These are phyloP conservation scores for Hypselothyrea guttata DNA, from an alignment of 2,888 invertebrate genomes.

Conservation along the genomic window DNA sequence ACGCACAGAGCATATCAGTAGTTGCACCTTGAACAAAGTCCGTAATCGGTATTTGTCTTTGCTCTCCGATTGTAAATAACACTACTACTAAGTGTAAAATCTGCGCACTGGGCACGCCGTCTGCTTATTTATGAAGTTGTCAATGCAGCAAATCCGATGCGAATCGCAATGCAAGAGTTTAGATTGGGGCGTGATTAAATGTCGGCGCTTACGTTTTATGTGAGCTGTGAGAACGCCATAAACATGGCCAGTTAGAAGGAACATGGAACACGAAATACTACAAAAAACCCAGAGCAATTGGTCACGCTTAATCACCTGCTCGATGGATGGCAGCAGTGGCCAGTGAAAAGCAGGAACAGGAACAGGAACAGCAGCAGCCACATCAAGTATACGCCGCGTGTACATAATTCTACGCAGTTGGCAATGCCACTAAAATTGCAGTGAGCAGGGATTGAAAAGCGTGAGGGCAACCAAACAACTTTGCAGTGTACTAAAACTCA, in stretches of 20 bases:
- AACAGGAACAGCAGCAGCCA: constrained; percentile 17
- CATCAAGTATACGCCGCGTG: constrained; percentile 63
- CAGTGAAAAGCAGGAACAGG: constrained; percentile 5
- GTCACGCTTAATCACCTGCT: constrained; percentile 72
- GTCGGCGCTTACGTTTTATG: constrained; percentile 48
- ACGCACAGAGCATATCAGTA: too few relatives aligned
- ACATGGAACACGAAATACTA: too few relatives aligned
- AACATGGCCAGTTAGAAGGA: constrained; percentile 42
- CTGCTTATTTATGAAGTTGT: constrained; percentile 61
- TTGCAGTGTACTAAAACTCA: constrained; percentile 1
- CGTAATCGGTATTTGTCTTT: neutral
- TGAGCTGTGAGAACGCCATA: constrained; percentile 38
- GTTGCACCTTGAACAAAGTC: too few relatives aligned
- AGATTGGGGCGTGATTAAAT: constrained; percentile 57
- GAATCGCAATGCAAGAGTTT: constrained; percentile 10
- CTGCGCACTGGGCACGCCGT: constrained; percentile 17
- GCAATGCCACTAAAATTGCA: constrained; percentile 43
- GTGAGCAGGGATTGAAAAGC: constrained; percentile 34
- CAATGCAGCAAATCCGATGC: constrained; percentile 23
- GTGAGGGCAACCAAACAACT: constrained; percentile 23
- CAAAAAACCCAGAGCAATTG: constrained; percentile 61
- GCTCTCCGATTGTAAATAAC: constrained; percentile 14
- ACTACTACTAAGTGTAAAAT: constrained; percentile 21
- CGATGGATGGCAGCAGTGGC: constrained; percentile 27
- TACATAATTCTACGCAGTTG: constrained; percentile 64